These are phyloP conservation scores for Apodemus sylvaticus DNA, from an alignment of 2,113 vertebrate species.

Conservation along the genomic window DNA sequence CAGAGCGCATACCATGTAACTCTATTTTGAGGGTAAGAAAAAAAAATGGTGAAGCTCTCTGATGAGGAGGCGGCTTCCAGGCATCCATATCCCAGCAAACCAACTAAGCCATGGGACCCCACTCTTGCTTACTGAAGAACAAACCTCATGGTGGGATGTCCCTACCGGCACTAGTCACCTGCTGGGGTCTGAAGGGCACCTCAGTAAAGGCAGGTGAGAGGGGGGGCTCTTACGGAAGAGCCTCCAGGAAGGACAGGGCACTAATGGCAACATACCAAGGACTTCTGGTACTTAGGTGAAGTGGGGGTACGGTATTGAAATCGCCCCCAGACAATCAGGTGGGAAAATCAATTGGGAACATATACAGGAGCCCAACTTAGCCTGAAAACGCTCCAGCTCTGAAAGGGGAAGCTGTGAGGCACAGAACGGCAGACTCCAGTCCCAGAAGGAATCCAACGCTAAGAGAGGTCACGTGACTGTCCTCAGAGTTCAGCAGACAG, in stretches of 20 bases:
- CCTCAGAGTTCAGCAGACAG: not conserved
- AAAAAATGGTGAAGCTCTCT: not conserved
- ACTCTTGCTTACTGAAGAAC: not conserved
- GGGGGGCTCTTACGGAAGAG: not conserved
- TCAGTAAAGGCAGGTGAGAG: not conserved
- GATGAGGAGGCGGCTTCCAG: not conserved
- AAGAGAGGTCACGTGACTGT: not conserved
- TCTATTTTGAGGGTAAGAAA: not conserved
- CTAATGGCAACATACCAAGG: not conserved
- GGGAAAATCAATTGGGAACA: not conserved
- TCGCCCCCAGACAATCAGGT: not conserved
- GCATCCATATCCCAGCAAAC: not conserved
- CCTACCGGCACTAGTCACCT: not conserved
- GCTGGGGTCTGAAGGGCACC: no score
- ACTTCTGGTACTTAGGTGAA: not conserved
- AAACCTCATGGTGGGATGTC: fast-evolving
- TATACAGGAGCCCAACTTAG: not conserved
- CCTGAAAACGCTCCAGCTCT: not conserved
- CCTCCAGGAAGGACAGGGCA: no score
- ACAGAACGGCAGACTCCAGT: not conserved
- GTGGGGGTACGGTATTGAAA: not conserved
- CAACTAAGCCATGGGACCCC: not conserved
- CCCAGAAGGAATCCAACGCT: not conserved
- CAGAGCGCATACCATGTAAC: fast-evolving
- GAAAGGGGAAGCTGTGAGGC: fast-evolving